A percentile compares a stretch with the other conserved stretches of the same genome.
These are phyloP conservation scores for Chrysina gloriosa DNA, from an alignment of 2,888 invertebrate species.

Conservation along the genomic window DNA sequence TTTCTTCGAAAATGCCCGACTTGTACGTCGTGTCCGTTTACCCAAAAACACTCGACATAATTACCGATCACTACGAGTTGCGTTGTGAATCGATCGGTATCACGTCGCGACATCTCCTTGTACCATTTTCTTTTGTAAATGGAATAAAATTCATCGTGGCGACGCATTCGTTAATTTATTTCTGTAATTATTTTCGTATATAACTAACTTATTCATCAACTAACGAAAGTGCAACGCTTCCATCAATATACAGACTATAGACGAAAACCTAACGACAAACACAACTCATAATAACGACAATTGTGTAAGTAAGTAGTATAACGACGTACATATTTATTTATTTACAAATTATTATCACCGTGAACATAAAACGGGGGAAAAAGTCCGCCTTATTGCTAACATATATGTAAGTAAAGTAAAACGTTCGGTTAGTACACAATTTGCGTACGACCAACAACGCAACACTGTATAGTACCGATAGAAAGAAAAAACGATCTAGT, in stretches of 20 bases:
- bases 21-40: too few relatives aligned
- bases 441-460: constrained; percentile 27
- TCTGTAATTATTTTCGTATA: too few relatives aligned
- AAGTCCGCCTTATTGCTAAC: constrained; percentile 50
- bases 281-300: constrained; percentile 2
- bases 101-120: too few relatives aligned
- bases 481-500: constrained; percentile 10
- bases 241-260: constrained; percentile 19
- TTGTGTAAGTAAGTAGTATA: constrained; percentile 1
- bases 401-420: constrained; percentile 38
- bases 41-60: too few relatives aligned
- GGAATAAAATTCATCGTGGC: background rate
- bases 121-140: constrained; percentile 16
- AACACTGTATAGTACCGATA: constrained; percentile 35
- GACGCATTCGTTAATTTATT: constrained; percentile 5
- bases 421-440: constrained; percentile 43
- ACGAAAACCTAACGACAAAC: constrained; percentile 33
- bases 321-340: constrained; percentile 13
- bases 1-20: too few relatives aligned
- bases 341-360: constrained; percentile 49
- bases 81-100: too few relatives aligned
- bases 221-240: constrained; percentile 2
- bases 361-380: constrained; percentile 41
- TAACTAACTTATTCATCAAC: constrained; percentile 10
- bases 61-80: too few relatives aligned